Base-by-base conservation (phyloP, 2,888 invertebrate genomes). In the Eudemis profundana region DNA sequence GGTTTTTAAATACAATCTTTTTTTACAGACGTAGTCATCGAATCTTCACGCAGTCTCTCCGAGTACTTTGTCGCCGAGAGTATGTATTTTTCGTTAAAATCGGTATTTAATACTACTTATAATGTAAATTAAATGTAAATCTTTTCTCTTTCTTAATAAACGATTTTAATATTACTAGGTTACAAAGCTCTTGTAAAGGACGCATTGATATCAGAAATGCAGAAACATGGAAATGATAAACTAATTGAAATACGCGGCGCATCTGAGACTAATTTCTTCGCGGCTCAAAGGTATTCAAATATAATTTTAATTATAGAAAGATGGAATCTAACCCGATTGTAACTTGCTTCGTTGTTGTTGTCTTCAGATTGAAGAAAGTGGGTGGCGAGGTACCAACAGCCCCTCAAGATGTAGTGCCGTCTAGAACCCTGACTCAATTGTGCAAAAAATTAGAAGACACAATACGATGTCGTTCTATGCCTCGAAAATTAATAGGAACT, bases 161-260 rank as follows among this genome's bases (percentile, higher is more conserved):
- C 10, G 4, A 8, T 23, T 23, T 23, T 23, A 14, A 8, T 47
- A 21, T 44, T 60, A 60, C 1, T 63, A 91, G 91, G 81, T 77
- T 88, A 86, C 71, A 83, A 85, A 51, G 70, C 75, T 0, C 77
- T 84, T 0, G 89, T 82, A 0, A 78, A 78, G 1, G 83, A 84
- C 3, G 82, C 74, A 1, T 75, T 90, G 0, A 86, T 90, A 74
- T 78, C 87, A 1, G 90, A 84, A 74, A 89, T 90, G 89, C 91
- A 90, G 66, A 86, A 81, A 53, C 82, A 80, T 15, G 84, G 87
- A 5, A 87, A 89, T 29, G 87, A 90, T 70, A 82, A 85, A 40
- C 73, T 90, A 0, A 74, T 84, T 1, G 86, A 87, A 63, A 74
- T 82, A 0, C 76, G 85, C 59, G 84, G 82, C 2, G 77, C 70